Evolutionary conservation across 2,888 invertebrate genomes (phyloP), one percentile per base, ranked within the genome.

Genomic region (Macaria liturata): DNA sequence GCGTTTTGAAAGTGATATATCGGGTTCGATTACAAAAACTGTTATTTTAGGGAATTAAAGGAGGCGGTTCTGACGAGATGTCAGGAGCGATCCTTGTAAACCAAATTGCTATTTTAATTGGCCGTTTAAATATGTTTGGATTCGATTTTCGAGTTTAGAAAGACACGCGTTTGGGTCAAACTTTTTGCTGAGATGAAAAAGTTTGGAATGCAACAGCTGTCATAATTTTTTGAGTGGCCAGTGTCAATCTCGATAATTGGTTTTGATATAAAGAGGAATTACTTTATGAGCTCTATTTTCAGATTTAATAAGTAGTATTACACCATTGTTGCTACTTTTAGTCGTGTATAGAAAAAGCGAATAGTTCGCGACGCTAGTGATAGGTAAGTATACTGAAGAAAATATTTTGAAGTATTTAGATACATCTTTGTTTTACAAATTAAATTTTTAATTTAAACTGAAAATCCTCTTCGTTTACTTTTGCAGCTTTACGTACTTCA

Each of bases 81-180:
- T 80, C 82, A 73, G 75, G 65, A 72, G 76, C 74, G 75, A 76
- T 74, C 74, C 71, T 70, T 72, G 61, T 72, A 62, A 66, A 64
- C 78, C 71, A 81, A 81, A 81, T 82, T 76, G 80, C 78, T 75
- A 77, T 81, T 84, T 80, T 86, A 86, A 86, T 85, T 83, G 80
- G 77, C 80, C 80, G 76, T 79, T 80, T 84, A 83, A 78, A 80
- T 54, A 59, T 80, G 78, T 85, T 84, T 83, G 78, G 77, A 76
- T 81, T 80, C 78, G 73, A 83, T 83, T 81, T 79, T 75, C 64
- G 70, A 77, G 49, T 46, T 59, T 52, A 1, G 34, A 45, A 49
- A 52, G 59, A 71, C 74, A 73, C 76, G 73, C 71, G 78, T 72
- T 76, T 64, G 53, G 61, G 64, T 57, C 65, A 66, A 64, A 62